Evolutionary conservation across 2,888 invertebrate species (phyloP), one percentile per base, ranked within the genome.

Genomic region (Brenthis hecate): DNA sequence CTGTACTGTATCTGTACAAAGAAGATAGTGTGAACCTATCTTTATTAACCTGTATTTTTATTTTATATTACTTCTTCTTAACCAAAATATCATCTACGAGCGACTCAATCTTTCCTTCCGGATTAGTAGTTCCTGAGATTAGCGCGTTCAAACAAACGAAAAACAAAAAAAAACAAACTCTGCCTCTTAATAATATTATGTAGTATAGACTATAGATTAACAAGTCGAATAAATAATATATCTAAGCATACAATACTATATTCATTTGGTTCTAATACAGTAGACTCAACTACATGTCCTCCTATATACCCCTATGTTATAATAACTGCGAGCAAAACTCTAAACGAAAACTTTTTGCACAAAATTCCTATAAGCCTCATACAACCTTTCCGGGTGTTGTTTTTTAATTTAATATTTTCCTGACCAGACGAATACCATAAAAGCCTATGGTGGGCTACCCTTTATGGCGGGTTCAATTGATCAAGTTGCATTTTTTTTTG

Each of bases 401-500:
- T 78, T 80, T 74, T 81, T 80, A 81, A 80, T 80, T 82, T 80
- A 82, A 84, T 82, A 81, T 83, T 81, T 81, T 73, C 79, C 76
- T 79, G 77, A 86, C 87, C 85, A 85, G 85, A 82, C 74, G 62
- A 70, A 73, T 80, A 77, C 84, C 85, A 83, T 85, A 85, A 85
- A 87, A 81, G 84, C 80, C 61, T 68, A 71, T 65, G 65, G 67
- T 67, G 68, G 73, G 63, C 67, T 72, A 69, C 74, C 76, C 76
- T 84, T 87, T 85, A 85, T 79, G 83, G 84, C 77, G 81, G 75
- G 84, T 85, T 83, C 81, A 86, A 84, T 86, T 84, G 83, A 82
- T 82, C 78, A 81, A 79, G 78, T 78, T 74, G 77, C 76, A 76
- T 80, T 76, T 82, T 86, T 58, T 87, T 87, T 86, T 85, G 81